A percentile compares a stretch with the other conserved stretches of the same genome.
These are phyloP conservation scores for Pelobates cultripes DNA, from an alignment of 2,797 vertebrate species.

Conservation along the genomic window DNA sequence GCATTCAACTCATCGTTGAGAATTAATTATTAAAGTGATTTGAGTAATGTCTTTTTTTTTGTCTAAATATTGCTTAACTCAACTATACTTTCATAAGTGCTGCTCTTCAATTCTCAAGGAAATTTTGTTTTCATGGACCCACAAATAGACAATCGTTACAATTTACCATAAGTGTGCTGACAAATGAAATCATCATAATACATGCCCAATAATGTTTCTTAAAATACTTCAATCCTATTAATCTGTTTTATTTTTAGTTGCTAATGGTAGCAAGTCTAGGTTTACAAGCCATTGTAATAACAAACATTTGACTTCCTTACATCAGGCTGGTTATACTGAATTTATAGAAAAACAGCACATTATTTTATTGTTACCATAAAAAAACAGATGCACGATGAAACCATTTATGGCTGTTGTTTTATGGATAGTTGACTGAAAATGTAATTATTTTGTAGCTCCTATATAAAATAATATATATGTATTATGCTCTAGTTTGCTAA, in stretches of 20 bases:
- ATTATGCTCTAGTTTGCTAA: conserved; percentile 26
- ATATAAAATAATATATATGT: conserved; percentile 6
- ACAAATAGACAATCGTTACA: neutral
- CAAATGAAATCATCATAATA: conserved; percentile 1
- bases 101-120: neutral
- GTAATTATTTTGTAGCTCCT: conserved; percentile 19
- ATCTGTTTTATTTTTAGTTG: conserved; percentile 21
- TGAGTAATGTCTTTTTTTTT: neutral
- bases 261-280: neutral
- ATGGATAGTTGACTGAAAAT: conserved; percentile 28
- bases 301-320: conserved; percentile 1
- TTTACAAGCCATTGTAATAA: conserved; percentile 19
- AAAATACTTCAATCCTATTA: neutral
- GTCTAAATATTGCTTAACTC: conserved; percentile 10
- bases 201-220: neutral
- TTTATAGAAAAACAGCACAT: conserved; percentile 7
- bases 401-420: conserved; percentile 21
- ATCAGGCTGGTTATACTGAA: conserved; percentile 18
- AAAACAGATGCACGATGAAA: conserved; percentile 2
- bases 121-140: neutral
- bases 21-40: neutral
- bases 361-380: conserved; percentile 19
- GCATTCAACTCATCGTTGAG: neutral
- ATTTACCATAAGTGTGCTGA: conserved; percentile 10
- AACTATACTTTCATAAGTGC: neutral